Evolutionary conservation across 2,888 invertebrate genomes (phyloP).

Genomic region (Augochlorella aurata): DNA sequence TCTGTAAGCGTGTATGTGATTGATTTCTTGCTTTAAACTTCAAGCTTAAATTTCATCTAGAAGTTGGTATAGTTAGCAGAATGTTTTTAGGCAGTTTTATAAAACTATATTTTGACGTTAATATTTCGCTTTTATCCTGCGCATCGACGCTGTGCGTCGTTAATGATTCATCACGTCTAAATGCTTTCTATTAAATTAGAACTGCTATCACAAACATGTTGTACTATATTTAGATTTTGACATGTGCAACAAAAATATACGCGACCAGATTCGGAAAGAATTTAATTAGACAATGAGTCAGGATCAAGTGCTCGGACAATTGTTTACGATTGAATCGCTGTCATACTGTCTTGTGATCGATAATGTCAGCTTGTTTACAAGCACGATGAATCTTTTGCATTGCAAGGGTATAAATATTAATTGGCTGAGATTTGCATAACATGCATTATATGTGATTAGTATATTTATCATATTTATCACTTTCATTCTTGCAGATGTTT

Average conservation of each 20-base stretch:
- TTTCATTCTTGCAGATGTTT: neutral
- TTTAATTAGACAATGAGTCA: slow-evolving; percentile 39
- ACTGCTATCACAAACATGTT: neutral
- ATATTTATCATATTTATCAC: neutral
- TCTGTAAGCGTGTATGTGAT: too few relatives aligned
- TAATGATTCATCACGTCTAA: neutral
- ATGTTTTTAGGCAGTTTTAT: too few relatives aligned
- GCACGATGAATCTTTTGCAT: neutral
- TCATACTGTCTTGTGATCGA: slow-evolving; percentile 31
- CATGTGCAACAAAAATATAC: neutral
- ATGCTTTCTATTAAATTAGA: neutral
- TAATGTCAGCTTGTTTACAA: slow-evolving; percentile 17
- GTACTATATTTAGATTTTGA: neutral
- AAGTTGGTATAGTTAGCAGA: too few relatives aligned
- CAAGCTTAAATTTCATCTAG: too few relatives aligned
- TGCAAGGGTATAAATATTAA: neutral
- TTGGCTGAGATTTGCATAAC: neutral
- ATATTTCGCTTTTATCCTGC: neutral
- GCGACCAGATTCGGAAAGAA: neutral
- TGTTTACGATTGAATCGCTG: slow-evolving; percentile 39
- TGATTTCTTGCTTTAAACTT: too few relatives aligned
- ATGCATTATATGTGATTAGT: neutral
- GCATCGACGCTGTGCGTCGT: neutral
- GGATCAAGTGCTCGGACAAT: slow-evolving; percentile 26
- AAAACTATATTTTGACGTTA: neutral